Evolutionary conservation across 2,797 vertebrate genomes (phyloP), one percentile per base, ranked within the genome.

Genomic region (Falco cherrug): DNA sequence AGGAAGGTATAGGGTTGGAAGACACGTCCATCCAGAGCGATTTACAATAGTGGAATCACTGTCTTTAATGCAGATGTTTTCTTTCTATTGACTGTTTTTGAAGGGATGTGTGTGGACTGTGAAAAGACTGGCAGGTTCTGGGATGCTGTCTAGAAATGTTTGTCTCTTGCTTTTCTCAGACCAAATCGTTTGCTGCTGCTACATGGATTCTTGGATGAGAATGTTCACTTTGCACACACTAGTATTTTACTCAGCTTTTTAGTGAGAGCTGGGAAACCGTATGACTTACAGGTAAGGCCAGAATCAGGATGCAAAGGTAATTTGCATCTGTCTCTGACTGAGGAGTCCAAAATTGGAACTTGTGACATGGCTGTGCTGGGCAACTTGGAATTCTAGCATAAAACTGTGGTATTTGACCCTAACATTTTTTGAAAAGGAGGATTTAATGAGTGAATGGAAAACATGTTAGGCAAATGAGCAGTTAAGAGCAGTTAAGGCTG

Each of bases 171-270:
- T 95, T 95, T 96, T 82, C 88, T 51, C 92, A 98, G 98, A 96
- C 98, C 98, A 73, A 98, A 98, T 90, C 98, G 98, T 56, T 97
- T 98, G 96, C 96, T 98, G 60, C 98, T 98, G 83, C 97, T 98
- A 10, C 98, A 98, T 1, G 98, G 98, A 16, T 98, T 98, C 95
- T 94, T 98, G 93, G 98, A 98, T 96, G 98, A 98, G 95, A 98
- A 98, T 4, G 98, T 98, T 92, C 98, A 98, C 90, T 98, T 98
- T 98, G 98, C 98, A 98, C 98, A 98, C 79, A 98, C 98, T 69
- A 98, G 98, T 96, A 98, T 98, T 95, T 96, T 98, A 95, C 98
- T 98, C 95, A 98, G 98, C 92, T 98, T 98, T 92, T 98, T 98
- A 96, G 98, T 98, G 94, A 98, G 98, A 95, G 98, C 98, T 93